These are phyloP conservation scores for Apamea anceps DNA, from an alignment of 2,888 invertebrate genomes.

Conservation along the genomic window DNA sequence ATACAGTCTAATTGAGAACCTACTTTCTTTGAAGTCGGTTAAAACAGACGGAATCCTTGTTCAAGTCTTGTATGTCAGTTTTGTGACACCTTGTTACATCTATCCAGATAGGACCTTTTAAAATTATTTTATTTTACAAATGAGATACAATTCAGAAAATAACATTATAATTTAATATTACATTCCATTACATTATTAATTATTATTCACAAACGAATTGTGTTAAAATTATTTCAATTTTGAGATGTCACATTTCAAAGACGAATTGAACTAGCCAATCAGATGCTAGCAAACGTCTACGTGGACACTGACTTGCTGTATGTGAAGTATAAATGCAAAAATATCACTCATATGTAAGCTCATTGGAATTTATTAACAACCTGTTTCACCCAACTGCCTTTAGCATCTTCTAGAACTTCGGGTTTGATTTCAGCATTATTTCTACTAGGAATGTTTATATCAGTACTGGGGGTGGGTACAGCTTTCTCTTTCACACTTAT, in stretches of 20 bases:
- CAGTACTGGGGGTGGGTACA: constrained; percentile 57
- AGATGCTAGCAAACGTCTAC: constrained; percentile 16
- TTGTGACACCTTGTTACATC: constrained; percentile 26
- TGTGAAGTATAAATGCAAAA: constrained; percentile 80
- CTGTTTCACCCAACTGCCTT: constrained; percentile 93
- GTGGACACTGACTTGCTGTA: constrained; percentile 36
- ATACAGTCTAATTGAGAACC: constrained; percentile 45
- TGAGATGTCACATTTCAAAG: constrained; percentile 40
- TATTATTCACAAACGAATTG: constrained; percentile 25
- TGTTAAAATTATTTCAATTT: constrained; percentile 14
- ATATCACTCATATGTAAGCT: constrained; percentile 77
- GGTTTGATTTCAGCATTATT: constrained; percentile 71
- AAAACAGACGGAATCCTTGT: constrained; percentile 76
- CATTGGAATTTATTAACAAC: constrained; percentile 93
- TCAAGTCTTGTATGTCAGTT: constrained; percentile 47
- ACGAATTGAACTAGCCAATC: constrained; percentile 41
- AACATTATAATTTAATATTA: constrained; percentile 13
- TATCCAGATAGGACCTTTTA: constrained; percentile 16
- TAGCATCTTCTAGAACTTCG: constrained; percentile 78
- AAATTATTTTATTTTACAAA: constrained; percentile 28
- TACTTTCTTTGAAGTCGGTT: background rate
- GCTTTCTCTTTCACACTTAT: constrained; percentile 67
- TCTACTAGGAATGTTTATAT: constrained; percentile 70
- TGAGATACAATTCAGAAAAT: constrained; percentile 46
- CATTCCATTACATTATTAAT: constrained; percentile 29